A percentile compares a stretch with the other conserved stretches of the same genome.
These are phyloP conservation scores for Calyptommatus sinebrachiatus DNA, from an alignment of 2,113 vertebrate genomes.

Conservation along the genomic window DNA sequence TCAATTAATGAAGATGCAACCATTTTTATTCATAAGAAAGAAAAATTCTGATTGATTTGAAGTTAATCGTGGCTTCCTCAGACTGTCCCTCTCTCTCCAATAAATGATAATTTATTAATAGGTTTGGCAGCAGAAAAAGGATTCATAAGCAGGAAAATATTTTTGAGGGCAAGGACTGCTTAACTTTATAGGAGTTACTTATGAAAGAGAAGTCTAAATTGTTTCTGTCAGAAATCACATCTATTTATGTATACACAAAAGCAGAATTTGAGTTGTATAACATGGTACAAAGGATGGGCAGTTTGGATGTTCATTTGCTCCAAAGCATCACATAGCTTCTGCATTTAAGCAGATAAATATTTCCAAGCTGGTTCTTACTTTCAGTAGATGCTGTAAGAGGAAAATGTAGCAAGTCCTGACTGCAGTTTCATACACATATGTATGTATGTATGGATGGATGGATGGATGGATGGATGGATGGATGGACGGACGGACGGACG, in stretches of 20 bases:
- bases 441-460: not conserved
- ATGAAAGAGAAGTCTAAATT: not conserved
- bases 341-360: not conserved
- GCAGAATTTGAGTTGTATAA: not conserved
- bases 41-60: conserved; percentile 3
- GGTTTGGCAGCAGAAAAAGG: not conserved
- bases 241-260: not conserved
- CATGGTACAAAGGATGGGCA: not conserved
- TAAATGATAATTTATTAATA: not conserved
- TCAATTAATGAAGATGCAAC: no score
- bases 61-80: not conserved
- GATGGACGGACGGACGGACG: not conserved
- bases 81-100: not conserved
- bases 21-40: not conserved
- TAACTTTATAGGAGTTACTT: not conserved
- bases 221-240: not conserved
- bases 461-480: not conserved
- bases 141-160: conserved; percentile 12
- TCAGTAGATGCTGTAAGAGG: conserved; percentile 7
- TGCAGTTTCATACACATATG: not conserved
- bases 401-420: not conserved
- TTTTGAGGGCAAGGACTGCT: not conserved
- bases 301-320: conserved; percentile 6
- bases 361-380: not conserved
- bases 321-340: not conserved